Conservation (phyloP, 1,140 invertebrate genomes). For the Bicyclus anynana region DNA sequence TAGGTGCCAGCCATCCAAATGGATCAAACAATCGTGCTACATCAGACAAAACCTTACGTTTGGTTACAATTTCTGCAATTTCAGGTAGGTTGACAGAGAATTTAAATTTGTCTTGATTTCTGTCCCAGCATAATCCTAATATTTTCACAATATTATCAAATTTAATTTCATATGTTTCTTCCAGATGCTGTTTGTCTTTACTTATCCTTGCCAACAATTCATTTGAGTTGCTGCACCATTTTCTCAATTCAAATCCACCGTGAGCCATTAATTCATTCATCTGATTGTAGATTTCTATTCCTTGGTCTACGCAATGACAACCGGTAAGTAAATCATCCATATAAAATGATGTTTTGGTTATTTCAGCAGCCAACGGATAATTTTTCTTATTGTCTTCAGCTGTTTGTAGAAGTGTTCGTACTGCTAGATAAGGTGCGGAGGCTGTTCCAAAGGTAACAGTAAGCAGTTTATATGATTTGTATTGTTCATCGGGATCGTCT, state of each 20-base stretch:
- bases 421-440: slow-evolving; percentile 18
- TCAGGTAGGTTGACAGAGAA: slow-evolving; percentile 28
- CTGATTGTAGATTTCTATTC: slow-evolving; percentile 12
- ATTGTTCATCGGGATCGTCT: slow-evolving; percentile 6
- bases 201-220: background rate
- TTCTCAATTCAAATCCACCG: slow-evolving; percentile 20
- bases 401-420: slow-evolving; percentile 3
- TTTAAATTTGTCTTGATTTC: slow-evolving; percentile 30
- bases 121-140: slow-evolving; percentile 33
- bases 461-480: slow-evolving; percentile 14
- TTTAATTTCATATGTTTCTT: background rate
- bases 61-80: slow-evolving; percentile 28
- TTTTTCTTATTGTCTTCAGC: slow-evolving; percentile 15
- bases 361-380: slow-evolving; percentile 11
- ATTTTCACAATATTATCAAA: slow-evolving; percentile 16
- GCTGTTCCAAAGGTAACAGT: slow-evolving; percentile 24
- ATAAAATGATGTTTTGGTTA: slow-evolving; percentile 15
- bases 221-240: slow-evolving; percentile 17
- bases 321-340: slow-evolving; percentile 22
- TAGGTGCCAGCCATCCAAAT: slow-evolving; percentile 51
- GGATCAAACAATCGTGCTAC: slow-evolving; percentile 50
- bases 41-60: slow-evolving; percentile 44
- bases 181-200: background rate
- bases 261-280: slow-evolving; percentile 8
- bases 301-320: slow-evolving; percentile 13